A percentile compares a stretch with the other conserved stretches of the same genome.
phyloP scores from a whole-genome alignment of 2,113 vertebrate species.

The Aplodontia rufa region DNA sequence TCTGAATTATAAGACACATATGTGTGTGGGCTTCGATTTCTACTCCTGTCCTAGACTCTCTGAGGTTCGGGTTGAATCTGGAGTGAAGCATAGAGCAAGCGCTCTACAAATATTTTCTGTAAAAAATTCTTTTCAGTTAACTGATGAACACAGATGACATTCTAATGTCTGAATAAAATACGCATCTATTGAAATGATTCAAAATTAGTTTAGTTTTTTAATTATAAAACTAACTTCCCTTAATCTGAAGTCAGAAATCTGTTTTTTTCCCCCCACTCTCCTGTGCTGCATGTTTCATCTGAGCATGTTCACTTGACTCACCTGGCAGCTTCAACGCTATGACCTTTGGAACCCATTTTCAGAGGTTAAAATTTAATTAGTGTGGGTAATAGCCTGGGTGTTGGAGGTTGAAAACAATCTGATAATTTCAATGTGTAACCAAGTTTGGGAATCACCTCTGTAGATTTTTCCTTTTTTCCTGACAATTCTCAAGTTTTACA shows the following conservation, averaged over 20 bases:
- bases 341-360: background rate
- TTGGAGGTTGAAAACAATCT: background rate
- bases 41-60: background rate
- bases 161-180: background rate
- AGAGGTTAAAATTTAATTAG: background rate
- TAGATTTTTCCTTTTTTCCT: background rate
- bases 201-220: conserved; percentile 1
- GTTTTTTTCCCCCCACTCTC: too few species aligned
- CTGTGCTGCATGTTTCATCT: too few species aligned
- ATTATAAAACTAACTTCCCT: background rate
- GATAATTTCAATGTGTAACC: background rate
- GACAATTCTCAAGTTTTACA: too few species aligned
- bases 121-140: background rate
- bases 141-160: background rate
- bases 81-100: background rate
- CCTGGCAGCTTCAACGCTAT: too few species aligned
- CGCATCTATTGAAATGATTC: background rate
- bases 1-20: background rate
- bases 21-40: background rate
- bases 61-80: too few species aligned
- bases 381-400: background rate
- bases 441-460: background rate
- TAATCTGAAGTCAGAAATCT: background rate
- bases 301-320: background rate
- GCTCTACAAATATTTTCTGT: background rate